A percentile compares a stretch with the other conserved stretches of the same genome.
phyloP scores from a whole-genome alignment of 2,888 invertebrate species.

The Hydroisotoma schaefferi region DNA sequence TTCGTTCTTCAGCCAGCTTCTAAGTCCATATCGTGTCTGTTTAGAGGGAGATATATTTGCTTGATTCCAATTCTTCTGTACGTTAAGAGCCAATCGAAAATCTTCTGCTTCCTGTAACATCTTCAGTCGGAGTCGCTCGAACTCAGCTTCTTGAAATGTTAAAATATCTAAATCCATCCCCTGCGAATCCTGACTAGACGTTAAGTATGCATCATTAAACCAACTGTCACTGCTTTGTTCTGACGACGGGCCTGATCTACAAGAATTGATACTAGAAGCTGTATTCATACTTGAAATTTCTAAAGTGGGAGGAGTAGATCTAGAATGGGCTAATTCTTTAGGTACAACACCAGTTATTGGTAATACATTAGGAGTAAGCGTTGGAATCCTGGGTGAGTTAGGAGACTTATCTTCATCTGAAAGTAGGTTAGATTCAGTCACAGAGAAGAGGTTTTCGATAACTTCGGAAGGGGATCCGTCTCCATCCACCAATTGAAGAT shows the following conservation, averaged over 20 bases:
- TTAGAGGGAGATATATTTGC: background rate
- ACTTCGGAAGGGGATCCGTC: background rate
- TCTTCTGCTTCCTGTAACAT: constrained; percentile 36
- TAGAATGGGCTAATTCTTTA: no score
- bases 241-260: background rate
- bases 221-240: constrained; percentile 5
- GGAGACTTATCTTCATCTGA: background rate
- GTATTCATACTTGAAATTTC: background rate
- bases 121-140: constrained; percentile 20
- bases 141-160: constrained; percentile 21
- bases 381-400: background rate
- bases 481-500: background rate
- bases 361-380: background rate
- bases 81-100: constrained; percentile 25
- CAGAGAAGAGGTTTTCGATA: background rate
- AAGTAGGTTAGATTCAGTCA: background rate
- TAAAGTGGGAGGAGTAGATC: background rate
- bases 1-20: constrained; percentile 32
- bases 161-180: constrained; percentile 13
- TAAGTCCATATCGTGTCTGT: constrained; percentile 25
- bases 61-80: constrained; percentile 27
- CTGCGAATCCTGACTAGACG: background rate
- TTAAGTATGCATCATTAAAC: constrained; percentile 4
- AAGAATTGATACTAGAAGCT: background rate
- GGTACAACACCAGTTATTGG: no score